Percentiles rank a stretch among this genome's conserved stretches.
Conservation (phyloP, 2,797 vertebrate species). For the Fistularia commersonii region DNA sequence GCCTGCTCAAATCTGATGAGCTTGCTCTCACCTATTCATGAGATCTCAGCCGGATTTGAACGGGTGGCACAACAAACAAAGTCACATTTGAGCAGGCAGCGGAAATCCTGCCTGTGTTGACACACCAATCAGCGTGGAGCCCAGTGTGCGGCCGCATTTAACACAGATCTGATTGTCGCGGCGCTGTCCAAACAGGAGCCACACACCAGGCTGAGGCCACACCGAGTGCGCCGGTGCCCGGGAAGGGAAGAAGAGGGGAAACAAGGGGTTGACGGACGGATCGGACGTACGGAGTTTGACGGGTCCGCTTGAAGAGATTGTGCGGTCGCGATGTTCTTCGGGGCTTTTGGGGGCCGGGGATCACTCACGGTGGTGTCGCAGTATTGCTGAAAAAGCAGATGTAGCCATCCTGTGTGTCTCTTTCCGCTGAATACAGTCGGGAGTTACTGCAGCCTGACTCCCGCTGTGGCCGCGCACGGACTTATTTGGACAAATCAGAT, state of each 20-base stretch:
- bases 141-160: slow-evolving; percentile 45
- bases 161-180: slow-evolving; percentile 47
- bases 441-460: slow-evolving; percentile 34
- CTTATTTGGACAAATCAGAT: slow-evolving; percentile 52
- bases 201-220: slow-evolving; percentile 25
- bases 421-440: slow-evolving; percentile 14
- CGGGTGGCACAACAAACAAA: slow-evolving; percentile 48
- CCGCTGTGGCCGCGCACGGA: slow-evolving; percentile 32
- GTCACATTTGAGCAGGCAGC: slow-evolving; percentile 66
- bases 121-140: slow-evolving; percentile 54
- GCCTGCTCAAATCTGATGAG: slow-evolving; percentile 59
- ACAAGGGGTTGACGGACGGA: neutral
- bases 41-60: slow-evolving; percentile 50
- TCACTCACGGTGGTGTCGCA: slow-evolving; percentile 39
- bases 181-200: slow-evolving; percentile 50
- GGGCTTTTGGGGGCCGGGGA: slow-evolving; percentile 40
- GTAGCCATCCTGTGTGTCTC: slow-evolving; percentile 44
- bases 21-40: slow-evolving; percentile 48
- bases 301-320: slow-evolving; percentile 54
- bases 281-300: slow-evolving; percentile 40
- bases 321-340: slow-evolving; percentile 28
- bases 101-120: slow-evolving; percentile 63
- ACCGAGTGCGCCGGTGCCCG: slow-evolving; percentile 21
- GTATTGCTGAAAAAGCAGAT: slow-evolving; percentile 49
- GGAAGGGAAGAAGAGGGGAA: neutral